phyloP scores from a whole-genome alignment of 2,888 invertebrate species.

The Cosmorhoe ocellata region DNA sequence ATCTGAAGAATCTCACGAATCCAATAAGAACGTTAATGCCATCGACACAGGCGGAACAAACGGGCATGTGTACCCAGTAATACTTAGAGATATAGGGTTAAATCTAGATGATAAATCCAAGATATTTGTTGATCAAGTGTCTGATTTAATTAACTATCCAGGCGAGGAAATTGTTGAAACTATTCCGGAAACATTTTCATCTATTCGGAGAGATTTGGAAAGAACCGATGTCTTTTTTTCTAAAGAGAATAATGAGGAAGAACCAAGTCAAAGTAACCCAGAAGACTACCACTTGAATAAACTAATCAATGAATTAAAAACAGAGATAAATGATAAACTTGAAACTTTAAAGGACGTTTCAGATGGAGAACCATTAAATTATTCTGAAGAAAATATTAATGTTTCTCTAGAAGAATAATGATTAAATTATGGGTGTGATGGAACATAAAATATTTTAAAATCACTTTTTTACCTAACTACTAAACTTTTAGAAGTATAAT shows the following conservation, averaged over 20 bases:
- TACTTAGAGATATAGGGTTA: conserved; percentile 17
- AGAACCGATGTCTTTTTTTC: conserved; percentile 21
- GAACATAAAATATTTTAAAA: not conserved
- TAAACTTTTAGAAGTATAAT: no score
- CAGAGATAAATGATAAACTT: conserved; percentile 15
- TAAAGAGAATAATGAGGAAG: conserved; percentile 16
- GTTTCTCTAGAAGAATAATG: not conserved
- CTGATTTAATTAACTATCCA: conserved; percentile 13
- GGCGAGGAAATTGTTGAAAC: not conserved
- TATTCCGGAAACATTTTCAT: conserved; percentile 14
- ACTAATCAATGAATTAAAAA: conserved; percentile 13
- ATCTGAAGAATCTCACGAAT: conserved; percentile 13
- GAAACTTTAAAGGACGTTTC: conserved; percentile 5
- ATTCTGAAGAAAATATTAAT: conserved; percentile 10
- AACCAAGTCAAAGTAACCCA: not conserved
- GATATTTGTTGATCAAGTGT: conserved; percentile 7
- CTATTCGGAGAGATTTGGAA: conserved; percentile 28
- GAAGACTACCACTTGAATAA: conserved; percentile 12
- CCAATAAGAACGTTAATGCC: not conserved
- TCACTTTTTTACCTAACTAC: no score
- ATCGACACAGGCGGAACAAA: not conserved
- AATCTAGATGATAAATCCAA: conserved; percentile 5
- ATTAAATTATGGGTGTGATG: not conserved
- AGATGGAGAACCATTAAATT: conserved; percentile 1
- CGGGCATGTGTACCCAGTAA: conserved; percentile 21